These are phyloP conservation scores for Lymantria dispar DNA, from an alignment of 2,888 invertebrate species.

Conservation along the genomic window DNA sequence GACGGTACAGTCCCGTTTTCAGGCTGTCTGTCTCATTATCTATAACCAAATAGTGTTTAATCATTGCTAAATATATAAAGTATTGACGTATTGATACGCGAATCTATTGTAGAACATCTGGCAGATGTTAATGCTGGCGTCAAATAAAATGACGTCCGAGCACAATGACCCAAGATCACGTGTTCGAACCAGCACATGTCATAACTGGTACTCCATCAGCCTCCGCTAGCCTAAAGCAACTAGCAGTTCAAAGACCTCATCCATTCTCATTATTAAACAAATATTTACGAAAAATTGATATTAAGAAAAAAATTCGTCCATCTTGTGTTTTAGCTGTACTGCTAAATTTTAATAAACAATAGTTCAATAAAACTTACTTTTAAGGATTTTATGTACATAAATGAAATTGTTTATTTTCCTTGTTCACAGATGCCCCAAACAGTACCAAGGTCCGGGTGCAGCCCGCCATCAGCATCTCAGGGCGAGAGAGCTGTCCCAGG, in stretches of 20 bases:
- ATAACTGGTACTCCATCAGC: background rate
- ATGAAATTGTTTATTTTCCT: constrained; percentile 20
- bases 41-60: background rate
- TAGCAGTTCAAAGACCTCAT: constrained; percentile 8
- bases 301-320: constrained; percentile 20
- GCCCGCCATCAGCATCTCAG: constrained; percentile 89
- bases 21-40: too few relatives aligned
- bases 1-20: too few relatives aligned
- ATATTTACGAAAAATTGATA: constrained; percentile 13
- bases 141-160: constrained; percentile 37
- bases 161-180: constrained; percentile 33
- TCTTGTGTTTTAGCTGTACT: constrained; percentile 10
- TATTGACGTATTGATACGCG: constrained; percentile 6
- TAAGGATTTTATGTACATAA: background rate
- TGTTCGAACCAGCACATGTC: constrained; percentile 4
- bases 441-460: constrained; percentile 89
- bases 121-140: constrained; percentile 19
- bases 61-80: background rate
- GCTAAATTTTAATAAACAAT: background rate
- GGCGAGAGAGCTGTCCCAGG: constrained; percentile 84
- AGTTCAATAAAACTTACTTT: background rate
- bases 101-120: constrained; percentile 54
- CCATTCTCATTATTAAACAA: constrained; percentile 7
- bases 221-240: background rate
- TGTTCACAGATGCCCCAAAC: constrained; percentile 90